Percentiles rank a stretch among this genome's conserved stretches.
These are phyloP conservation scores for Dinoponera quadriceps DNA, from an alignment of 1,140 invertebrate genomes.

Conservation along the genomic window DNA sequence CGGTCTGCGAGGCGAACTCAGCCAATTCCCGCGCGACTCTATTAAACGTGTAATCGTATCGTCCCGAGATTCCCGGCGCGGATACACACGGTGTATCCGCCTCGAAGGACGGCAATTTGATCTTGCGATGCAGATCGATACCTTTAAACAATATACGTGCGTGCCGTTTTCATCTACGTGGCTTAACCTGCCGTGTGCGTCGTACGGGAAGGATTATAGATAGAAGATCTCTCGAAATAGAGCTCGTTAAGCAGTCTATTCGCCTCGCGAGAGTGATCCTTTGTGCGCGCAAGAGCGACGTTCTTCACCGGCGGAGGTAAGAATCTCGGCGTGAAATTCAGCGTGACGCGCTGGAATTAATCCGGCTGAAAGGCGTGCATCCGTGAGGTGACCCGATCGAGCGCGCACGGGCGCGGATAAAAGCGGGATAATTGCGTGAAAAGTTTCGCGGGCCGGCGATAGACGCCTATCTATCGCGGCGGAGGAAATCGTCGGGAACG, in stretches of 20 bases:
- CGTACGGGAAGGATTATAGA: not conserved
- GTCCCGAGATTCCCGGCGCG: too few species aligned
- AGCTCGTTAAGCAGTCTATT: constrained; percentile 16
- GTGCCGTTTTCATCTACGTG: too few species aligned
- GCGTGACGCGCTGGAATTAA: constrained; percentile 37
- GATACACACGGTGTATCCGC: too few species aligned
- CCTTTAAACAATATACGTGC: too few species aligned
- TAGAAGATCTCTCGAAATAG: not conserved
- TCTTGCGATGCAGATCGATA: too few species aligned
- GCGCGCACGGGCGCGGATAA: not conserved
- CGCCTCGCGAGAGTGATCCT: not conserved
- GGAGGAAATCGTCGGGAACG: constrained; percentile 19
- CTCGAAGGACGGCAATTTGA: too few species aligned
- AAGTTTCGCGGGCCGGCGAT: constrained; percentile 12
- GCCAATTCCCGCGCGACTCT: too few species aligned
- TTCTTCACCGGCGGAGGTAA: not conserved
- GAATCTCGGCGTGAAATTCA: constrained; percentile 46
- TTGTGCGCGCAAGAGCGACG: not conserved
- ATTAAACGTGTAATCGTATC: too few species aligned
- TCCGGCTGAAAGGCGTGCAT: constrained; percentile 14
- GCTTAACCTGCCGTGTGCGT: too few species aligned
- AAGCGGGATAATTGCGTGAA: constrained; percentile 43
- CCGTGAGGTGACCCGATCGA: not conserved
- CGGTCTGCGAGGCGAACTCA: too few species aligned
- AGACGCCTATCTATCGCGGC: not conserved